Conservation (phyloP, 2,797 vertebrate genomes). For the Pseudochirops corinnae region DNA sequence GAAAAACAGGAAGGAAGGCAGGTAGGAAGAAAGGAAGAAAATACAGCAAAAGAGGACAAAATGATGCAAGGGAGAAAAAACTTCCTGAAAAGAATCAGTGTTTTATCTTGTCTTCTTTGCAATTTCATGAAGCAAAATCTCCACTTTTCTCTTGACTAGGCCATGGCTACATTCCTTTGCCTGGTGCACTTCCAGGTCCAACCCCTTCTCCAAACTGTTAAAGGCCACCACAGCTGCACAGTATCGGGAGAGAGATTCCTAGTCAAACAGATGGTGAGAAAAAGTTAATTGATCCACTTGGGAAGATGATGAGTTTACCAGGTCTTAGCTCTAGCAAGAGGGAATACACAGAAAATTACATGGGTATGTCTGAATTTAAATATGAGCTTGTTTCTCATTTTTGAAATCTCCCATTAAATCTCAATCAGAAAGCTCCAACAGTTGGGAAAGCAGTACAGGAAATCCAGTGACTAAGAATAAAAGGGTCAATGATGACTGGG, state of each 20-base stretch:
- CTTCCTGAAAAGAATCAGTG: neutral
- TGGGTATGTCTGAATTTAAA: constrained; percentile 74
- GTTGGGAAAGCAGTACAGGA: neutral
- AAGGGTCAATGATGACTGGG: neutral
- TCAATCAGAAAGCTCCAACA: neutral
- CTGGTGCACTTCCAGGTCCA: constrained; percentile 65
- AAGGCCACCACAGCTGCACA: constrained; percentile 62
- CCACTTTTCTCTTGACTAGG: constrained; percentile 26
- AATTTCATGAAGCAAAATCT: neutral
- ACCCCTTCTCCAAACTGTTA: constrained; percentile 16
- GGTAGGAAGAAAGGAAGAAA: neutral
- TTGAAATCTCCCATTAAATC: neutral
- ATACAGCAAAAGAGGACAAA: neutral
- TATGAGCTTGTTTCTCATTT: constrained; percentile 42
- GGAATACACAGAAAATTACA: constrained; percentile 78
- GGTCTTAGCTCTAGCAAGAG: constrained; percentile 56
- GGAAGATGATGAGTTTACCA: constrained; percentile 74
- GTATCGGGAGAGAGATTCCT: constrained; percentile 63
- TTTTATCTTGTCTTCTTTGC: neutral
- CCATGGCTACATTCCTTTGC: constrained; percentile 2
- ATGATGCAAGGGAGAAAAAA: neutral
- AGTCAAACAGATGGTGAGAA: constrained; percentile 81
- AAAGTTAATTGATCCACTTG: constrained; percentile 83
- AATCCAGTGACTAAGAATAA: neutral
- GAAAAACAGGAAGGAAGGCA: neutral